These are phyloP conservation scores for Stenichneumon culpator DNA, from an alignment of 2,888 invertebrate species.

Conservation along the genomic window DNA sequence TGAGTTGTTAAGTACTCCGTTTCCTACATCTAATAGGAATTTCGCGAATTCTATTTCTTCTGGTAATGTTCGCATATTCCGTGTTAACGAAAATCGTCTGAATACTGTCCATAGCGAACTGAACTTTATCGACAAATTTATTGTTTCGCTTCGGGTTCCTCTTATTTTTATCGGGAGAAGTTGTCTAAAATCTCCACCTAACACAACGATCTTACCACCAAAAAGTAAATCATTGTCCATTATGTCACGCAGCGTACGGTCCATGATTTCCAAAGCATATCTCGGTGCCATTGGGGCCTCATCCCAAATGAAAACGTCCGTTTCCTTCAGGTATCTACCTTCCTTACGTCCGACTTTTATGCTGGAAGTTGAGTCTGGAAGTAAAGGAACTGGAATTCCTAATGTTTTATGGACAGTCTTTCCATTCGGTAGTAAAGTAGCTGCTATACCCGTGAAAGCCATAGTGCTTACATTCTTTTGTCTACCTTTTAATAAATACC, in stretches of 20 bases:
- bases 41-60: conserved; percentile 65
- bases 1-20: conserved; percentile 56
- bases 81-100: conserved; percentile 52
- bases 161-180: no score
- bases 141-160: background rate
- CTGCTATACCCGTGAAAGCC: no score
- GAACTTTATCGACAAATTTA: conserved; percentile 59
- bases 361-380: background rate
- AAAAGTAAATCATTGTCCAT: conserved; percentile 23
- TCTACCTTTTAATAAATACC: no score
- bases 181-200: no score
- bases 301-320: no score
- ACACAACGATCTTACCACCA: conserved; percentile 34
- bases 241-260: background rate
- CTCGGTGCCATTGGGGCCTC: background rate
- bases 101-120: conserved; percentile 60
- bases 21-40: conserved; percentile 59
- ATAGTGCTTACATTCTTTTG: no score
- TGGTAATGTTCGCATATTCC: conserved; percentile 60
- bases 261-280: conserved; percentile 27
- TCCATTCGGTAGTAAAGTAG: no score
- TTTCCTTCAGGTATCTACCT: no score
- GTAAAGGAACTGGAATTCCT: background rate
- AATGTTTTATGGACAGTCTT: no score
- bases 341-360: no score